A percentile compares a stretch with the other conserved stretches of the same genome.
Conservation (phyloP, 2,797 vertebrate genomes). For the Erethizon dorsatum region DNA sequence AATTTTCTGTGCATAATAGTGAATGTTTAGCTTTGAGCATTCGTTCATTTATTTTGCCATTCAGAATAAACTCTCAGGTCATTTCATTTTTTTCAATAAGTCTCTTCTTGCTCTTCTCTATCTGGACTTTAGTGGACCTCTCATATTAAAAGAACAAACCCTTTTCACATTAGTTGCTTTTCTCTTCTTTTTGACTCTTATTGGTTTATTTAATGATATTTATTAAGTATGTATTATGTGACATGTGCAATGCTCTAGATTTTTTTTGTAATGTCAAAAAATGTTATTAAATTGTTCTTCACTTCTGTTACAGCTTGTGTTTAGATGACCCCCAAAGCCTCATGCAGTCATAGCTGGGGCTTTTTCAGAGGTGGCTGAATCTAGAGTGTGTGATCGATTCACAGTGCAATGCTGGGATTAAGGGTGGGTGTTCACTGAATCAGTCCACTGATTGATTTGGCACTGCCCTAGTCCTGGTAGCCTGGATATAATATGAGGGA, state of each 20-base stretch:
- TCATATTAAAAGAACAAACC: neutral
- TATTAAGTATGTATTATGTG: constrained; percentile 29
- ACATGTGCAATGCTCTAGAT: neutral
- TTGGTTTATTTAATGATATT: constrained; percentile 38
- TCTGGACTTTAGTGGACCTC: neutral
- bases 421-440: neutral
- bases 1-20: constrained; percentile 65
- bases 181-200: constrained; percentile 59
- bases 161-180: constrained; percentile 52
- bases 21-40: constrained; percentile 65
- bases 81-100: constrained; percentile 32
- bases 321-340: neutral
- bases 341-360: no score
- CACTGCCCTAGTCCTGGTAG: neutral
- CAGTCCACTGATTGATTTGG: neutral
- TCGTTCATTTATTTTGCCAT: constrained; percentile 9
- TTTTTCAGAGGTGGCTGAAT: neutral
- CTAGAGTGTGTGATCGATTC: neutral
- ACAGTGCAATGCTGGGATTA: neutral
- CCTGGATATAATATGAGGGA: neutral
- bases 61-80: constrained; percentile 7
- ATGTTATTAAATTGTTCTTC: constrained; percentile 38
- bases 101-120: neutral
- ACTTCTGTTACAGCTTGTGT: neutral
- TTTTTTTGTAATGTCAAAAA: constrained; percentile 6